Evolutionary conservation across 1,140 invertebrate genomes (phyloP).

Genomic region (Orussus abietinus): DNA sequence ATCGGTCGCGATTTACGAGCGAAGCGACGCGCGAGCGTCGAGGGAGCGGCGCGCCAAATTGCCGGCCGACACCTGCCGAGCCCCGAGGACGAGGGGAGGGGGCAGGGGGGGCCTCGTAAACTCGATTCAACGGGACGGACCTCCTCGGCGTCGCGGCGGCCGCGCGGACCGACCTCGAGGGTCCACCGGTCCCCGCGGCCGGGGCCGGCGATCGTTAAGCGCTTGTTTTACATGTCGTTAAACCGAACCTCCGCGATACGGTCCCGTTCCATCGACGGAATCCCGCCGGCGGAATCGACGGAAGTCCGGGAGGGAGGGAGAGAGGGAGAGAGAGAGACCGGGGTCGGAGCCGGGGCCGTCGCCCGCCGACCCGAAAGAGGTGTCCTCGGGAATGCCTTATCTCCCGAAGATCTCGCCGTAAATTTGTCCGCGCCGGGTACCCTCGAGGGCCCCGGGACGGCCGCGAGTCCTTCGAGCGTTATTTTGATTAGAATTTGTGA

Average conservation of each 20-base stretch:
- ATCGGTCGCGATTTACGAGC: neutral
- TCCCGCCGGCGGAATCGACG: constrained; percentile 10
- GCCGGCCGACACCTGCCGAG: constrained; percentile 4
- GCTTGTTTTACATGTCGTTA: constrained; percentile 55
- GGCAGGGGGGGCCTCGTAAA: constrained; percentile 46
- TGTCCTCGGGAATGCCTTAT: constrained; percentile 49
- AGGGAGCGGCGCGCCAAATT: too few species aligned
- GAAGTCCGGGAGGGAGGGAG: constrained; percentile 2
- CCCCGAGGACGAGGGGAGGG: neutral
- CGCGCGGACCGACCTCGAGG: constrained; percentile 25
- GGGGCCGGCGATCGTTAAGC: constrained; percentile 47
- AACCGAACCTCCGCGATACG: constrained; percentile 40
- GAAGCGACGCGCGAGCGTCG: constrained; percentile 4
- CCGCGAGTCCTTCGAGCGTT: constrained; percentile 32
- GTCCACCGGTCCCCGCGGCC: constrained; percentile 12
- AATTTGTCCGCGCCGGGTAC: constrained; percentile 44
- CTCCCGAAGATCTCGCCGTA: constrained; percentile 41
- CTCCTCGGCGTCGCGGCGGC: constrained; percentile 33
- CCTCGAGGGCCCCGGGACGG: neutral
- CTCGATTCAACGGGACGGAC: constrained; percentile 46
- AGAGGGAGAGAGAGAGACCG: constrained; percentile 2
- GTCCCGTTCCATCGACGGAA: constrained; percentile 10
- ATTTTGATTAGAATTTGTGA: constrained; percentile 51
- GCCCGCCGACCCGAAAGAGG: constrained; percentile 40
- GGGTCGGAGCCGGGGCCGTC: neutral